Conservation (phyloP, 2,888 invertebrate species). For the Leptinotarsa tumamoca region DNA sequence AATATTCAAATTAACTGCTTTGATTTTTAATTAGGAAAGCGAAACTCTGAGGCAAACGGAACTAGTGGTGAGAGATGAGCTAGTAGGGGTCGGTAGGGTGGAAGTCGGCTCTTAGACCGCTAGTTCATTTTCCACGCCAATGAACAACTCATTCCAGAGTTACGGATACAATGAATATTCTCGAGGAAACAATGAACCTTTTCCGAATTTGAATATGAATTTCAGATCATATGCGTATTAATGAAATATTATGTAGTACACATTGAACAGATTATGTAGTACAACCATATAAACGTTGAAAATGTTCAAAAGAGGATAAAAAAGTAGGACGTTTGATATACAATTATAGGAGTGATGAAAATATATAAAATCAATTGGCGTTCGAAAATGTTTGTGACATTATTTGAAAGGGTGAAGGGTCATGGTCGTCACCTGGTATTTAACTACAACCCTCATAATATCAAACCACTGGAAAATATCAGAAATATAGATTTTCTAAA, state of each 20-base stretch:
- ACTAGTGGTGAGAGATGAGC: not conserved
- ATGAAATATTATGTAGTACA: not conserved
- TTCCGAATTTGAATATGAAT: not conserved
- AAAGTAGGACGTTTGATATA: too few relatives aligned
- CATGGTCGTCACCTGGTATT: too few relatives aligned
- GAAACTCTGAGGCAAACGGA: not conserved
- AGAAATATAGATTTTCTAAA: too few relatives aligned
- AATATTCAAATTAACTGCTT: constrained; percentile 19
- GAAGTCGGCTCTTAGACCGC: constrained; percentile 42
- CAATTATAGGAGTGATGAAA: too few relatives aligned
- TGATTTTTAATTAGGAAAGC: constrained; percentile 15
- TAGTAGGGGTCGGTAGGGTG: constrained; percentile 7
- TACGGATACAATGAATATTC: constrained; percentile 14
- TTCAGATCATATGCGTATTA: not conserved
- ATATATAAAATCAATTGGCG: too few relatives aligned
- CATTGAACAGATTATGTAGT: too few relatives aligned
- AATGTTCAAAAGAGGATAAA: too few relatives aligned
- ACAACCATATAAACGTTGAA: too few relatives aligned
- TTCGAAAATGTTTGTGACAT: too few relatives aligned
- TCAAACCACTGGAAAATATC: too few relatives aligned
- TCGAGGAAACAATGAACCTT: constrained; percentile 1
- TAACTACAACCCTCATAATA: too few relatives aligned
- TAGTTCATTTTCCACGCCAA: constrained; percentile 64
- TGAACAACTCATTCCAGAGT: constrained; percentile 61
- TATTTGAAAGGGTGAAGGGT: too few relatives aligned